Base-by-base conservation (phyloP, 2,797 vertebrate genomes). In the Mico argentatus region DNA sequence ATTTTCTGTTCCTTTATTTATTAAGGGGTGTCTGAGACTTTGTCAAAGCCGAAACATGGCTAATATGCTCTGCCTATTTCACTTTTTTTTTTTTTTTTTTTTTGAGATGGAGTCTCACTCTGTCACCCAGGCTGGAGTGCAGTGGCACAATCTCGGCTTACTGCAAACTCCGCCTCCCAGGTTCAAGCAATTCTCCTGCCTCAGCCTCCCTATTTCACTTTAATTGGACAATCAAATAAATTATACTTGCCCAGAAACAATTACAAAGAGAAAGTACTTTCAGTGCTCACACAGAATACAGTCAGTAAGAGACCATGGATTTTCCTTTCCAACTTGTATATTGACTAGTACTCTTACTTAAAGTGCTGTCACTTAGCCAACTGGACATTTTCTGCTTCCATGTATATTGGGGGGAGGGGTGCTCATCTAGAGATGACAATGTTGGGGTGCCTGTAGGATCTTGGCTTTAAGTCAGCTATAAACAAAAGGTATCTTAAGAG, bases 331-430 rank as follows among this genome's bases (percentile, higher is more conserved):
- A 57, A 93, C 27, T 86, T 39, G 52, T 73, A 27, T 95, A 95
- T 83, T 97, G 95, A 82, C 17, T 1, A 41, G 20, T 91, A 97
- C 83, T 96, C 77, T 72, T 0, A 55, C 24, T 90, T 95, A 90
- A 24, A 96, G 79, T 85, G 73, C 93, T 97, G 96, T 95, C n/a
- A 0, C 91, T 95, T 94, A 73, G 94, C 97, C 97, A 95, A 22
- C 55, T 97, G 97, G 88, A 96, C 94, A 57, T 90, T 75, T 79
- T 46, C 83, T 94, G 81, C 55, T 90, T 75, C 83, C 70, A 1
- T 36, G 61, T 64, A 5, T 36, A 3, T 27, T 27, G 77, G 30
- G n/a, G 10, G 41, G 1, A 41, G 26, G 33, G 64, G 7, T 20
- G 26, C n/a, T 76, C 79, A 64, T 50, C 61, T 92, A n/a, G 46